Conservation (phyloP, 2,113 vertebrate genomes). For the Circaetus cinerascens region DNA sequence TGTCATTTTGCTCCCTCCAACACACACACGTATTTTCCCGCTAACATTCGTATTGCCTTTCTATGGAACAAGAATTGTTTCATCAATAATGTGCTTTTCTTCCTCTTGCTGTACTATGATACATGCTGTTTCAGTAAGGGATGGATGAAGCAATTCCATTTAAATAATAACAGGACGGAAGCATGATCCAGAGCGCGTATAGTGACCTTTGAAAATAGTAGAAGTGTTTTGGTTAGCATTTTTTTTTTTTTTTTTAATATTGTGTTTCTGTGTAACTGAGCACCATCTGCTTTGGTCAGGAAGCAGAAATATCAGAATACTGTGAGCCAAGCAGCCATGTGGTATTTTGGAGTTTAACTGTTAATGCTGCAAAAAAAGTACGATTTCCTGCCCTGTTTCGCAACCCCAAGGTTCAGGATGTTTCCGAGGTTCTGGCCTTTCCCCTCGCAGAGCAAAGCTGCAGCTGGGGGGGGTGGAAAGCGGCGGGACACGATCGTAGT, state of each 20-base stretch:
- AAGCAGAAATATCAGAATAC: constrained; percentile 33
- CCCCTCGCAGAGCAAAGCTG: background rate
- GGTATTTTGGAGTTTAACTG: constrained; percentile 22
- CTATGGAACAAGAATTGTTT: background rate
- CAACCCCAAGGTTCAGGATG: background rate
- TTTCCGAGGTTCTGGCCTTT: background rate
- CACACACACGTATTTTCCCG: background rate
- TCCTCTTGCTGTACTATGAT: background rate
- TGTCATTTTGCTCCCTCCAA: background rate
- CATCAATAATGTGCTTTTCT: background rate
- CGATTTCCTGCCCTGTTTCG: constrained; percentile 23
- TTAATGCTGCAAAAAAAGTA: background rate
- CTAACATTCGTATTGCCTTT: background rate
- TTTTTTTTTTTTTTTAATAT: background rate
- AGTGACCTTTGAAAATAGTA: constrained; percentile 6
- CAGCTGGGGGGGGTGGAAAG: background rate
- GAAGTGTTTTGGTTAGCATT: background rate
- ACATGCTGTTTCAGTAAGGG: background rate
- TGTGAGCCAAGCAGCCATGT: background rate
- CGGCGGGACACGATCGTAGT: background rate
- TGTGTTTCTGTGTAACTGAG: background rate
- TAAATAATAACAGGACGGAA: background rate
- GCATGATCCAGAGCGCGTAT: background rate
- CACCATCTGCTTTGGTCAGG: constrained; percentile 56
- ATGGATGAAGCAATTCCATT: constrained; percentile 17